phyloP scores from a whole-genome alignment of 2,888 invertebrate genomes.

The Tipula unca region DNA sequence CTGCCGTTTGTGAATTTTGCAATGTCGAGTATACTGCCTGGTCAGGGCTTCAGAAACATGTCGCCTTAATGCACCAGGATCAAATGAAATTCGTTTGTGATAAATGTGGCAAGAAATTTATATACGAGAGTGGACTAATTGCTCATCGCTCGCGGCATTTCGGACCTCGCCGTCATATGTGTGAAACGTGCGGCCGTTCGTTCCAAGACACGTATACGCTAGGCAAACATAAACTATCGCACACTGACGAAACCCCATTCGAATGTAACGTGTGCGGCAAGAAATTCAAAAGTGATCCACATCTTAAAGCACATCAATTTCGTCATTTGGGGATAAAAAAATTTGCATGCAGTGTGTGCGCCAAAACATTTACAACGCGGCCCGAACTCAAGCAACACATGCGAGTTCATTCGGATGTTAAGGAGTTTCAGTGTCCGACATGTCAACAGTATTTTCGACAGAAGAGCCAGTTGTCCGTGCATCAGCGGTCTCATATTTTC shows the following conservation, averaged over 20 bases:
- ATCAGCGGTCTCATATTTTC: neutral
- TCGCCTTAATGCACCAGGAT: neutral
- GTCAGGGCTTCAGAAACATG: constrained; percentile 1
- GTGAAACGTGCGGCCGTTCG: neutral
- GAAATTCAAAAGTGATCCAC: constrained; percentile 3
- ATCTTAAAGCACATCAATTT: neutral
- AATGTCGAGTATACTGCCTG: neutral
- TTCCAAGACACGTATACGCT: neutral
- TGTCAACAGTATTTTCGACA: neutral
- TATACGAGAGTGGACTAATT: constrained; percentile 1
- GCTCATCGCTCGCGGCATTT: neutral
- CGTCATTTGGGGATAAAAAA: neutral
- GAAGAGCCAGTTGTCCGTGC: neutral
- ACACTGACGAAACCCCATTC: neutral
- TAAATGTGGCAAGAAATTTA: constrained; percentile 16
- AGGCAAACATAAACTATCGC: neutral
- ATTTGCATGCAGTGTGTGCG: neutral
- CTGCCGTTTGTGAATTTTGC: constrained; percentile 19
- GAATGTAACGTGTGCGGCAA: neutral
- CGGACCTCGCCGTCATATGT: neutral
- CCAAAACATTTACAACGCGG: neutral
- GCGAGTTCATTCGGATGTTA: neutral
- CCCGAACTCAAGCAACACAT: constrained; percentile 15
- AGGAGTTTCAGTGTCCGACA: constrained; percentile 8
- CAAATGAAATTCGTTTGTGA: constrained; percentile 19